Evolutionary conservation across 2,888 invertebrate species (phyloP), one percentile per base, ranked within the genome.

Genomic region (Flabesymbios commensalis): DNA sequence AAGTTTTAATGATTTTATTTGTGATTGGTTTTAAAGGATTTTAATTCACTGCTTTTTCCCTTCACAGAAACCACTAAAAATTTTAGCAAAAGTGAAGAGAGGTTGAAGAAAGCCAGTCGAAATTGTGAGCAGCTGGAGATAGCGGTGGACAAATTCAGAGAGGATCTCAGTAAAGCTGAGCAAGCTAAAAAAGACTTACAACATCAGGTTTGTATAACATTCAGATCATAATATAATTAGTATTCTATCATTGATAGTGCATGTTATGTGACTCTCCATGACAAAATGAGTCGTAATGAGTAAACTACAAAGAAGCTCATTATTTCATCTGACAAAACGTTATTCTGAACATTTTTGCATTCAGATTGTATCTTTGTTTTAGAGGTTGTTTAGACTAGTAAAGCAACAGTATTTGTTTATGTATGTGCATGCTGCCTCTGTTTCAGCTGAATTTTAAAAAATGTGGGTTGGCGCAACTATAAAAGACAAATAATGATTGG

Each of bases 101-200:
- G 74, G 29, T 70, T 75, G 57, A 72, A 74, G 49, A 71, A 72
- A 28, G 64, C 68, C 5, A 36, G 19, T 2, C 45, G 58, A 36
- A 66, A 68, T 19, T 48, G 59, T 22, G 76, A 78, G 7, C 72
- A 75, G 19, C 67, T 78, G 52, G 79, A 79, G 58, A 65, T 65
- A 33, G 73, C 75, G 24, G 69, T 77, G 24, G 79, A 80, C 55
- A 74, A 75, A 53, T 63, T 78, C 17, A 63, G 77, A 14, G 62
- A 62, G 28, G 72, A 75, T 31, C 69, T 79, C 36, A 64, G 64
- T 10, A 69, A 70, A 41, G 68, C 73, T 31, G 79, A 78, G 51
- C 63, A 70, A 31, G 59, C 67, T 10, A 75, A 74, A 45, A 76
- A 77, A 61, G 70, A 78, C 53, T 62, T 77, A 3, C 72, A 73